Percentiles rank a stretch among this genome's conserved stretches.
Evolutionary conservation across 2,888 invertebrate species (phyloP).

Genomic region (Cantharis rufa): DNA sequence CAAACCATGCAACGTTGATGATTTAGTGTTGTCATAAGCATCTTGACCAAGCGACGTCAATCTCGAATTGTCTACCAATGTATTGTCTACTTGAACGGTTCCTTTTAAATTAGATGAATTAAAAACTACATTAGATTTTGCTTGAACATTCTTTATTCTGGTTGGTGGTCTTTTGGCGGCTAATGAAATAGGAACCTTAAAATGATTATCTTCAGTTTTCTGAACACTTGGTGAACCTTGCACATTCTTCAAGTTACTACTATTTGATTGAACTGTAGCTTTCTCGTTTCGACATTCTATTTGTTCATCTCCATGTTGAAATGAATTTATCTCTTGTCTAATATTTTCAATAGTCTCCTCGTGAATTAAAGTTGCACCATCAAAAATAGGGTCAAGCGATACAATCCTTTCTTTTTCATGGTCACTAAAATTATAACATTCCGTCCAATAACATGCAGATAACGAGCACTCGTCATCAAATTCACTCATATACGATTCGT

Average conservation of each 20-base stretch:
- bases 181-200: neutral
- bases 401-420: neutral
- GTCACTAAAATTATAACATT: neutral
- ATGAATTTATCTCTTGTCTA: neutral
- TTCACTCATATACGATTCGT: neutral
- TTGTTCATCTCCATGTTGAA: neutral
- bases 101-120: neutral
- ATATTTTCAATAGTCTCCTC: neutral
- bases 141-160: neutral
- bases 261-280: neutral
- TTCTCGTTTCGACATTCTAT: neutral
- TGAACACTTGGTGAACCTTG: neutral
- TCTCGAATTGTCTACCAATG: neutral
- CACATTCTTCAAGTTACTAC: neutral
- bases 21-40: neutral
- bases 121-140: neutral
- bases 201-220: neutral
- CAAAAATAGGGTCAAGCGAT: neutral
- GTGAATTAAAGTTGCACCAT: neutral
- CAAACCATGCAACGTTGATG: neutral
- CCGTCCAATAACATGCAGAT: neutral
- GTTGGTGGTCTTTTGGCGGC: neutral
- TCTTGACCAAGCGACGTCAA: neutral
- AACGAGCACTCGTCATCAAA: neutral
- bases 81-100: neutral